Evolutionary conservation across 2,113 vertebrate species (phyloP).

Genomic region (Pachycephala philippinensis): DNA sequence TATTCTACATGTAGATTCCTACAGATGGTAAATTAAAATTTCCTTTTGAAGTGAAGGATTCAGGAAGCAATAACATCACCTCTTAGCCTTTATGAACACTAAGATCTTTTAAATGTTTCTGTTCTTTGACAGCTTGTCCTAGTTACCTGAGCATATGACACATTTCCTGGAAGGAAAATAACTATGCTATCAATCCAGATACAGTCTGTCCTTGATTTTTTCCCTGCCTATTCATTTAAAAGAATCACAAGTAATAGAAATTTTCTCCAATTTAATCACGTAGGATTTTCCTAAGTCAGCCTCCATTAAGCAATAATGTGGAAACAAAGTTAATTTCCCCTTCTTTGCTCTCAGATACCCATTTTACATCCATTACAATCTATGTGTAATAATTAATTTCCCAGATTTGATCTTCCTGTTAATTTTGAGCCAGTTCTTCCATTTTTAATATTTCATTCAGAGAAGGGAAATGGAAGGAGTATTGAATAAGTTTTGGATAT

Average conservation of each 20-base stretch:
- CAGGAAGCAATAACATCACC: neutral
- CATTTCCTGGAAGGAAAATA: conserved; percentile 1
- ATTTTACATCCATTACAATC: neutral
- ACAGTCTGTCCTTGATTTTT: neutral
- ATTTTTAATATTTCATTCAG: neutral
- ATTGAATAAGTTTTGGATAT: neutral
- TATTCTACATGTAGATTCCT: neutral
- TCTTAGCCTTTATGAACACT: neutral
- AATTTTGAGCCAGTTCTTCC: neutral
- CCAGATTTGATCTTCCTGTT: neutral
- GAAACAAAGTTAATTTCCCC: neutral
- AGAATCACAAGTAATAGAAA: neutral
- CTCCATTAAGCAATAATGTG: neutral
- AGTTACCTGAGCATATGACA: neutral
- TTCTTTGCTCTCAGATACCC: neutral
- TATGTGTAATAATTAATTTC: neutral
- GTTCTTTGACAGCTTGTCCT: conserved; percentile 14
- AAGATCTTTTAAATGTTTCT: neutral
- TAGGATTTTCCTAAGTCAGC: neutral
- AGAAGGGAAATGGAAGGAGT: neutral
- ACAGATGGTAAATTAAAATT: neutral
- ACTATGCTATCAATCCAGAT: neutral
- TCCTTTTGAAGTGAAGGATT: neutral
- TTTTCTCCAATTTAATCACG: neutral
- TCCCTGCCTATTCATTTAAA: neutral